Evolutionary conservation across 2,113 vertebrate genomes (phyloP), one percentile per base, ranked within the genome.

Genomic region (Otis tarda): DNA sequence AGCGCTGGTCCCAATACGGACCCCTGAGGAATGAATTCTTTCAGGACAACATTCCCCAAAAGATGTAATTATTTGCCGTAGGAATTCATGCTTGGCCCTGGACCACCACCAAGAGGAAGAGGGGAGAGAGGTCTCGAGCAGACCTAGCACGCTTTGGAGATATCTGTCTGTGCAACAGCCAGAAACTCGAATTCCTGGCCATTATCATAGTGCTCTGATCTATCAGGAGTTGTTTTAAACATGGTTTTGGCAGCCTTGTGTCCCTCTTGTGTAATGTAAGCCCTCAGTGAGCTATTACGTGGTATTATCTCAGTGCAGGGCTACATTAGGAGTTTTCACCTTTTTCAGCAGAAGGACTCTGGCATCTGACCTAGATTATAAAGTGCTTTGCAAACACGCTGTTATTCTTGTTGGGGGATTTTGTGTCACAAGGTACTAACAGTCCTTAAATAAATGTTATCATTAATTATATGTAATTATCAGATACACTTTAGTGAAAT

Each of bases 381-480:
- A 85, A 65, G 55, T 57, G 57, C 45, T 93, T 82, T 83, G 39
- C 89, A 94, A 91, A 90, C 49, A 81, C 1, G 1, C 7, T 89
- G 53, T 73, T 94, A 2, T 84, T 89, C 74, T 89, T 84, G 28
- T 50, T 83, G n/a, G 28, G 21, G 9, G 14, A 24, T 6, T 21
- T 39, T 91, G 57, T 96, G 81, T 85, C 65, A 83, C 67, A 33
- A 83, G n/a, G 78, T 90, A 93, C 65, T 33, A 73, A 71, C 14
- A 85, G 81, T 94, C 91, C 91, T 87, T 68, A 91, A 89, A 83
- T 81, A 91, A 96, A 73, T 61, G 53, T 60, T 94, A 80, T 89
- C 77, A 13, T 87, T 79, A 95, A 91, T 95, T 91, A 57, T 19
- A 24, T 56, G 49, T 84, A 93, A 94, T 97, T 95, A 91, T 90